Base-by-base conservation (phyloP, 1,140 invertebrate genomes). In the Pseudomyrmex concolor region DNA sequence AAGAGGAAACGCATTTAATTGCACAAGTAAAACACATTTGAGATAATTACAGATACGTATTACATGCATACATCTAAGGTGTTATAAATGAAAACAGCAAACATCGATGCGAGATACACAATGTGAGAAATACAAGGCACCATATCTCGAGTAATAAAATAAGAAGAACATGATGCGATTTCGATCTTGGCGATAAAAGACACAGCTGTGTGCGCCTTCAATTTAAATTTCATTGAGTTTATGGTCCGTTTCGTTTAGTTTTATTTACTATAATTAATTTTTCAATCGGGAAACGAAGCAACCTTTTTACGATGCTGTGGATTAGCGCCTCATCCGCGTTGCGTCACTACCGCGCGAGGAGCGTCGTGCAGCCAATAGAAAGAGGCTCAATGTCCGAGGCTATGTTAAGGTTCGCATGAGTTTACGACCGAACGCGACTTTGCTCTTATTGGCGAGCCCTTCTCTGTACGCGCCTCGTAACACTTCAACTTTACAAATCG, bases 211-310 rank as follows among this genome's bases (percentile, higher is more conserved):
- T 51, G 74, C 68, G 45, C 60, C 72, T 89, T 85, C 86, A 88
- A 89, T 89, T 89, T 88, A 89, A 89, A 89, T 88, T 89, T 89
- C 87, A 88, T 84, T 81, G 73, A 83, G 87, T 89, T 89, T 89
- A 89, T 71, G 64, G 86, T 73, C 84, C 73, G 86, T 89, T 88
- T 73, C 86, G 86, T 73, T 85, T 74, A 71, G 71, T 88, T 82
- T 88, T 85, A 86, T 83, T 89, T 78, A 34, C 84, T 89, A 88
- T 89, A 89, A 89, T 89, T 89, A 89, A 89, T 89, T 89, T 89
- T 89, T 89, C 86, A 88, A 89, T 89, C 87, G 87, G 84, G 84
- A 76, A 84, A 86, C 82, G 84, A 81, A 86, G 86, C 64, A 64
- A 84, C 70, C 86, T 86, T 89, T 34, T 89, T 89, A 89, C 87